Conservation (phyloP, 2,888 invertebrate species). For the Chironomus riparius region DNA sequence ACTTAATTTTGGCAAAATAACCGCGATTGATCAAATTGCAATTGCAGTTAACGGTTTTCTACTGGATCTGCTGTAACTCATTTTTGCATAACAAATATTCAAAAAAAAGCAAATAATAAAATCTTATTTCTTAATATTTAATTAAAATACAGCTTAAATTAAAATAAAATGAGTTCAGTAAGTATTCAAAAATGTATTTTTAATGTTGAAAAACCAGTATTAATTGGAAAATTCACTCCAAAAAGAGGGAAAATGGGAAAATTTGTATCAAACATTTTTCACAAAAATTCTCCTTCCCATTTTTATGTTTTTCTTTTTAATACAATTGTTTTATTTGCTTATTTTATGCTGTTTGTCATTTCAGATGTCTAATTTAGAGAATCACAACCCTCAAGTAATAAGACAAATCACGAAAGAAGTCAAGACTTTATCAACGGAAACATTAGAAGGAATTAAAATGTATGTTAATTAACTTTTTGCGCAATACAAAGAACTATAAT, state of each 20-base stretch:
- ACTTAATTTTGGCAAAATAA: too few species aligned
- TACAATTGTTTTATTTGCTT: slow-evolving; percentile 19
- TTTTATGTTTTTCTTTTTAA: not conserved
- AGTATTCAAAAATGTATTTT: too few species aligned
- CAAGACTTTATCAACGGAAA: slow-evolving; percentile 67
- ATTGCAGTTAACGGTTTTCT: too few species aligned
- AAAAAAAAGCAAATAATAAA: too few species aligned
- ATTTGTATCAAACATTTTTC: slow-evolving; percentile 16
- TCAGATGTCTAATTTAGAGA: slow-evolving; percentile 85
- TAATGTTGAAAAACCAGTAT: not conserved
- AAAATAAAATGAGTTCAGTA: too few species aligned
- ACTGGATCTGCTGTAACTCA: too few species aligned
- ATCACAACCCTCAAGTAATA: slow-evolving; percentile 87
- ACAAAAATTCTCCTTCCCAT: not conserved
- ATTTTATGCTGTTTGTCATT: slow-evolving; percentile 30
- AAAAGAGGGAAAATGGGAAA: not conserved
- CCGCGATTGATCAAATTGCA: too few species aligned
- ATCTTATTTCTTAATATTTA: too few species aligned
- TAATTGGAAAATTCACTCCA: not conserved
- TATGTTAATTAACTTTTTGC: slow-evolving; percentile 51
- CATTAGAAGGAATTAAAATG: slow-evolving; percentile 87
- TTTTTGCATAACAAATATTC: too few species aligned
- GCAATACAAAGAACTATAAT: not conserved
- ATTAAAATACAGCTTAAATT: too few species aligned
- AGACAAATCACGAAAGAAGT: slow-evolving; percentile 81